phyloP scores from a whole-genome alignment of 2,888 invertebrate species.

The Pristionchus entomophagus region DNA sequence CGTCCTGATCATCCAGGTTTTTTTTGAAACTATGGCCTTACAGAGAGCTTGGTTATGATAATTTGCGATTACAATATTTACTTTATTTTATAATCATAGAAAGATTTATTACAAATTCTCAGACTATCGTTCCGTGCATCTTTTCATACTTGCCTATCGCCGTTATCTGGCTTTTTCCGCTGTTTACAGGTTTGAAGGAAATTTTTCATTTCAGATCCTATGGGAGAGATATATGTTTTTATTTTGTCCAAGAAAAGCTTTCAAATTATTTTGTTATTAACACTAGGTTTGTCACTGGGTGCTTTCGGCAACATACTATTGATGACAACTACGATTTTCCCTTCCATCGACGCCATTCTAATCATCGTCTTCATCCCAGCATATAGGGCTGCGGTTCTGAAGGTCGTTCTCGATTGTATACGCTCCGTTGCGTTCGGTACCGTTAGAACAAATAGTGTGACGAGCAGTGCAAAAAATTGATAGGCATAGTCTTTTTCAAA shows the following conservation, averaged over 20 bases:
- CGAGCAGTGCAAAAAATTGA: too few relatives aligned
- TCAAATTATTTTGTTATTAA: too few relatives aligned
- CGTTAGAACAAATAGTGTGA: too few relatives aligned
- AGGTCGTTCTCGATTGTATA: too few relatives aligned
- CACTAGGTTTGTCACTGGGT: not conserved
- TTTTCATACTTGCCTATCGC: not conserved
- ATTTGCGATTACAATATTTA: too few relatives aligned
- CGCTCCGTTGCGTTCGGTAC: too few relatives aligned
- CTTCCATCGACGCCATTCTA: not conserved
- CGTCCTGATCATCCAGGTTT: not conserved
- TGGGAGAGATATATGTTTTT: not conserved
- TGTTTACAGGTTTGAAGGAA: not conserved
- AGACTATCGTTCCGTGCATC: not conserved
- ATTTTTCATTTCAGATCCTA: too few relatives aligned
- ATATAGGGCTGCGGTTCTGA: too few relatives aligned
- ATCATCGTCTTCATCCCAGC: constrained; percentile 1
- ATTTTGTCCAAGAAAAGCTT: too few relatives aligned
- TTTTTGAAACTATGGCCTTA: not conserved
- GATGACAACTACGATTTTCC: not conserved
- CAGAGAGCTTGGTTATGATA: not conserved
- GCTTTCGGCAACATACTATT: not conserved
- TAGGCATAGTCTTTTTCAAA: too few relatives aligned
- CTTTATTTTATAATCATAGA: too few relatives aligned
- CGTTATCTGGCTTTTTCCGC: not conserved
- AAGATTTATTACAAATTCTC: too few relatives aligned